Conservation (phyloP, 2,797 vertebrate genomes). For the Nannoperca australis region DNA sequence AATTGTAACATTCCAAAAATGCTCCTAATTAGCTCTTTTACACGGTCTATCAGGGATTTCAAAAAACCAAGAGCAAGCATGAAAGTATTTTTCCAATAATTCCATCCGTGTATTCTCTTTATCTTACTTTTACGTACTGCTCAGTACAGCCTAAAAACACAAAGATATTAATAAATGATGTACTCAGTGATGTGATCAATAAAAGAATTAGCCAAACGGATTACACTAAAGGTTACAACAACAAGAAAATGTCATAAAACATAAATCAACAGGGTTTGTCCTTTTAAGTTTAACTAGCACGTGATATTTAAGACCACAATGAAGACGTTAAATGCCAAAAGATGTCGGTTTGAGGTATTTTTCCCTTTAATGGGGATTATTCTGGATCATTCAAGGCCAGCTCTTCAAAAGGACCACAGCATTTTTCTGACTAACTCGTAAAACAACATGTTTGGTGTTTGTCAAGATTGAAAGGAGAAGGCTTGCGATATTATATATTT, state of each 20-base stretch:
- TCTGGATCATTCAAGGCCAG: background rate
- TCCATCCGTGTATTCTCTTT: background rate
- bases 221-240: background rate
- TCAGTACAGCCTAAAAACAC: background rate
- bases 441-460: background rate
- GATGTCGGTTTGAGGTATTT: background rate
- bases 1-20: slow-evolving; percentile 9
- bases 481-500: background rate
- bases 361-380: slow-evolving; percentile 1
- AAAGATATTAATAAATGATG: background rate
- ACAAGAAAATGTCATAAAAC: background rate
- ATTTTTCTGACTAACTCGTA: background rate
- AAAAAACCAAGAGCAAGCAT: background rate
- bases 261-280: background rate
- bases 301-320: background rate
- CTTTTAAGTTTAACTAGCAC: background rate
- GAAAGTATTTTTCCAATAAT: background rate
- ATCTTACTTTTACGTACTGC: background rate
- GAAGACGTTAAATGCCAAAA: background rate
- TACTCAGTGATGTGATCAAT: too few relatives aligned
- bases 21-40: background rate
- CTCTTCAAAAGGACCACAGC: background rate
- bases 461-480: background rate
- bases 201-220: background rate
- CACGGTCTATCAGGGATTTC: background rate